These are phyloP conservation scores for Drosophila fuyamai DNA, from an alignment of 1,140 invertebrate genomes.

Conservation along the genomic window DNA sequence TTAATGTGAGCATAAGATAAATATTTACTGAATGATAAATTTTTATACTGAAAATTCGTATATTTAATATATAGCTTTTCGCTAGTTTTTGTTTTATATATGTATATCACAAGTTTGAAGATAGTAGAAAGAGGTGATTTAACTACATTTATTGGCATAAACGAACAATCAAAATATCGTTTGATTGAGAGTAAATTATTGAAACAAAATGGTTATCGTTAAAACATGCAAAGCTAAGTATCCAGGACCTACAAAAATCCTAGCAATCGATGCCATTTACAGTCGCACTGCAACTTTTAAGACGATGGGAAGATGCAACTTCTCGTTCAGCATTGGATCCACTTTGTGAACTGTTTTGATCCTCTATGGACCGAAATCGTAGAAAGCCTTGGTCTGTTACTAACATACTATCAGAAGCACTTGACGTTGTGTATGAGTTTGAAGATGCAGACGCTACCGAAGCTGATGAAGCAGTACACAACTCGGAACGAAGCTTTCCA, in stretches of 20 bases:
- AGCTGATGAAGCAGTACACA: constrained; percentile 18
- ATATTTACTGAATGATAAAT: constrained; percentile 4
- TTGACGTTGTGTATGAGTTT: constrained; percentile 44
- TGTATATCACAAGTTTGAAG: constrained; percentile 81
- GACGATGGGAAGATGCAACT: constrained; percentile 31
- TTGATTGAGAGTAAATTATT: constrained; percentile 12
- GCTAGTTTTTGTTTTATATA: constrained; percentile 48
- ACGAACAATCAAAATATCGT: constrained; percentile 16
- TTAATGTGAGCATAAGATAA: constrained; percentile 4
- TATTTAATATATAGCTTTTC: constrained; percentile 22
- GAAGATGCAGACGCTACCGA: constrained; percentile 36
- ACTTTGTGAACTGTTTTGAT: constrained; percentile 59
- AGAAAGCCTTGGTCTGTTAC: constrained; percentile 94
- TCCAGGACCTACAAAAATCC: background rate
- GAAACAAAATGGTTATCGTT: constrained; percentile 9
- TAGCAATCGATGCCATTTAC: constrained; percentile 47
- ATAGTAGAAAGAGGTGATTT: constrained; percentile 72
- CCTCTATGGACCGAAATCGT: constrained; percentile 90
- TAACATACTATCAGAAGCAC: constrained; percentile 88
- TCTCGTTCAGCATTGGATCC: constrained; percentile 5
- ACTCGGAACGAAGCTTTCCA: constrained; percentile 19
- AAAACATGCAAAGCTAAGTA: constrained; percentile 17
- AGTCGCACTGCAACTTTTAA: constrained; percentile 49
- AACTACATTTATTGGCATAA: constrained; percentile 66
- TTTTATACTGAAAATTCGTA: constrained; percentile 16